These are phyloP conservation scores for Bostrychus sinensis DNA, from an alignment of 2,113 vertebrate species.

Conservation along the genomic window DNA sequence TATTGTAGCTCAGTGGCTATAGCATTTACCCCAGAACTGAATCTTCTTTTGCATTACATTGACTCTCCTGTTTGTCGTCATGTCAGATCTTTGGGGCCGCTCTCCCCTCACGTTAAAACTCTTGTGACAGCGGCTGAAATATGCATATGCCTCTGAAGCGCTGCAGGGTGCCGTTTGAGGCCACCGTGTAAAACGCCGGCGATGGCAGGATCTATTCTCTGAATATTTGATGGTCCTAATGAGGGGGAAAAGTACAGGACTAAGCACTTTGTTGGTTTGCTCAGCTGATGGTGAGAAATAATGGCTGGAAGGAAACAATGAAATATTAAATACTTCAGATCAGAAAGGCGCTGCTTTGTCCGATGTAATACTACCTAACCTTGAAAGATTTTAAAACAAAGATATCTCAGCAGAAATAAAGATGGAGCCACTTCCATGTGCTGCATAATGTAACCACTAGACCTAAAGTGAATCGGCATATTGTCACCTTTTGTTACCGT, in stretches of 20 bases:
- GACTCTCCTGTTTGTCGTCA: constrained; percentile 45
- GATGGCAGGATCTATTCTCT: constrained; percentile 66
- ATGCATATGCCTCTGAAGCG: constrained; percentile 62
- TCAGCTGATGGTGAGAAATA: constrained; percentile 54
- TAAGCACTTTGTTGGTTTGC: constrained; percentile 73
- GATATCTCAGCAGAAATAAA: background rate
- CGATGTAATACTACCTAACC: constrained; percentile 11
- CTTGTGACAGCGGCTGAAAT: constrained; percentile 73
- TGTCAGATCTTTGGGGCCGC: constrained; percentile 22
- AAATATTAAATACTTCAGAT: constrained; percentile 71
- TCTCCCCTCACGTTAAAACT: constrained; percentile 35
- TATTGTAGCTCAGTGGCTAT: too few species aligned
- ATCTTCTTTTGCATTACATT: constrained; percentile 39
- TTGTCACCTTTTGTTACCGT: background rate
- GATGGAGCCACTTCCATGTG: background rate
- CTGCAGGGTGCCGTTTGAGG: constrained; percentile 40
- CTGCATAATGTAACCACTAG: background rate
- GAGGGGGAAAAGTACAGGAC: constrained; percentile 74
- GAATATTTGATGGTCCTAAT: constrained; percentile 79
- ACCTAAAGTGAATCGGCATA: too few species aligned
- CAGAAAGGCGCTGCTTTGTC: constrained; percentile 18
- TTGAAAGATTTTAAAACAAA: constrained; percentile 11
- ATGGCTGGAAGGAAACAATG: constrained; percentile 60
- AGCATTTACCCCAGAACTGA: too few species aligned
- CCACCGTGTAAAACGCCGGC: constrained; percentile 50